Base-by-base conservation (phyloP, 1,140 invertebrate species). In the Neodiprion fabricii region DNA sequence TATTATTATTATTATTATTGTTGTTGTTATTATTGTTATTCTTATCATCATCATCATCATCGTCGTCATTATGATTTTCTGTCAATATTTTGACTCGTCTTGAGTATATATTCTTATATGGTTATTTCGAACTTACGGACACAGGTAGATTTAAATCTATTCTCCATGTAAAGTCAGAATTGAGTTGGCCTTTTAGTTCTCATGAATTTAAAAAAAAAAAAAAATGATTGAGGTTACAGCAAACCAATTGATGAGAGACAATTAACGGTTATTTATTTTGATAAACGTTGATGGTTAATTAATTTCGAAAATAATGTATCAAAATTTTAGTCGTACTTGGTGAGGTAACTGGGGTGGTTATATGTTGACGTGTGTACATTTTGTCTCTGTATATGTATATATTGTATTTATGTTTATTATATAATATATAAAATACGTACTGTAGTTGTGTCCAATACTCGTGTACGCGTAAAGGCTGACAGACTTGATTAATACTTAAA, bases 371-470 rank as follows among this genome's bases (percentile, higher is more conserved):
- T 61, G 53, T 9, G 53, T 14, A 9, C 53, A 61, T 61, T 61
- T 14, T 12, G 53, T 61, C 11, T 61, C 5, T 61, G 9, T 14
- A 14, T 61, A 61, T 61, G 9, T 61, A 61, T 61, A 61, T 61
- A 61, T 61, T 61, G 53, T 61, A 61, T 61, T 12, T 61, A 61
- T 61, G n/a, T 61, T 61, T 61, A 61, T 17, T 61, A 61, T 61
- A 61, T 61, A 12, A 17, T 61, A 61, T 61, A 7, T 61, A 61
- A 61, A 40, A 61, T 14, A 61, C 9, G n/a, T 61, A 61, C 53
- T 61, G 53, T 61, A 61, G 4, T 61, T 61, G n/a, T 61, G 53
- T 61, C 5, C 53, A 61, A 53, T 61, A 61, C 53, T 61, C 53
- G n/a, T 61, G n/a, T 61, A 17, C n/a, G 53, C 53, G 9, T 61